These are phyloP conservation scores for Achlya flavicornis DNA, from an alignment of 2,888 invertebrate species.

Conservation along the genomic window DNA sequence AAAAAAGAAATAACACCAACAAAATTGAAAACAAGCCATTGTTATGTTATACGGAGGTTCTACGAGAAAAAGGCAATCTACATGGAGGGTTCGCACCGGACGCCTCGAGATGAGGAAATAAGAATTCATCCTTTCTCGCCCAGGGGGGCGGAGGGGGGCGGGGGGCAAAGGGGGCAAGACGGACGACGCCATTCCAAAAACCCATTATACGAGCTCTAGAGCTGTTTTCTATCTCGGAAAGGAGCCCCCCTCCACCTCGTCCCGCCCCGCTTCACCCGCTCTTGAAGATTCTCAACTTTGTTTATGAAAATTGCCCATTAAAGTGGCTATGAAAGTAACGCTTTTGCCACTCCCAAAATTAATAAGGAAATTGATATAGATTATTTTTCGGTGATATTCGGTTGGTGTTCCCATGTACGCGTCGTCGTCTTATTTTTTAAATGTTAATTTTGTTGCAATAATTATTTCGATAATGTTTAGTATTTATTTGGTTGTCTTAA, in stretches of 20 bases:
- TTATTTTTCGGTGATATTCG: slow-evolving; percentile 63
- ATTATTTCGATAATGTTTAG: background rate
- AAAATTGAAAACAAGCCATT: slow-evolving; percentile 83
- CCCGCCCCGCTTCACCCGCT: slow-evolving; percentile 49
- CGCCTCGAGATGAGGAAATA: slow-evolving; percentile 83
- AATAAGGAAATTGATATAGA: slow-evolving; percentile 83
- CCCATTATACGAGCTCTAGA: slow-evolving; percentile 87
- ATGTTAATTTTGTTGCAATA: slow-evolving; percentile 20
- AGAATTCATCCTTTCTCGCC: slow-evolving; percentile 84
- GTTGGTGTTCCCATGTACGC: slow-evolving; percentile 26
- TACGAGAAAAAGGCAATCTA: slow-evolving; percentile 82
- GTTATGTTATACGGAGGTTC: slow-evolving; percentile 81
- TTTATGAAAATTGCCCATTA: slow-evolving; percentile 84
- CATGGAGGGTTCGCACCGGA: slow-evolving; percentile 81
- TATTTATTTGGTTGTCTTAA: background rate
- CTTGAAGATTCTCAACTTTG: slow-evolving; percentile 79
- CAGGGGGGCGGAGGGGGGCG: slow-evolving; percentile 50
- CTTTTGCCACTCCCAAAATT: slow-evolving; percentile 81
- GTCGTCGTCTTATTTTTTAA: slow-evolving; percentile 24
- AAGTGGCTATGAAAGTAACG: slow-evolving; percentile 83
- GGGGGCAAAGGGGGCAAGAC: slow-evolving; percentile 81
- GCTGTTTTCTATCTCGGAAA: slow-evolving; percentile 85
- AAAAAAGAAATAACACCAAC: slow-evolving; percentile 64
- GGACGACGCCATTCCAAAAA: slow-evolving; percentile 89
- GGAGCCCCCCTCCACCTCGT: slow-evolving; percentile 69